Base-by-base conservation (phyloP, 2,888 invertebrate species). In the Timandra comae region DNA sequence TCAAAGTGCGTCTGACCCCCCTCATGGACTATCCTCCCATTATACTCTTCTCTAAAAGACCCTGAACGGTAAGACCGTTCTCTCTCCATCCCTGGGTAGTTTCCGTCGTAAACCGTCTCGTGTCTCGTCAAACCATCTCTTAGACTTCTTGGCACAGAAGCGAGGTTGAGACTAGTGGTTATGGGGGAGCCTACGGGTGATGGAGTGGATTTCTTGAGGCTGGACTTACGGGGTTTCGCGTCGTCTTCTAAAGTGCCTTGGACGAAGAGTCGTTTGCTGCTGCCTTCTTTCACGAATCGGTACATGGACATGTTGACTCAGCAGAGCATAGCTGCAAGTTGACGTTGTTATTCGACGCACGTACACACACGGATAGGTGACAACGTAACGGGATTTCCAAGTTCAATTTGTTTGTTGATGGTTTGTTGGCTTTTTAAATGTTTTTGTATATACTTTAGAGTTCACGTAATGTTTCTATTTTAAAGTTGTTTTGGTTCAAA, bases 241-340 rank as follows among this genome's bases (percentile, higher is more conserved):
- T 91, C 90, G 50, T 89, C 87, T 63, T 91, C 90, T 13, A 91
- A 81, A 12, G 90, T 90, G 25, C 90, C 93, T 73, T 93, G 92
- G 52, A 94, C 91, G 75, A 93, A 94, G 42, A 94, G 88, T 41
- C 93, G 89, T 64, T 88, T 89, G 57, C 87, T 87, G 55, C 75
- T 74, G 41, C 67, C 67, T 68, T 93, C 92, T 75, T 92, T 91
- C 46, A 93, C 91, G 78, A 94, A 94, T 69, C 92, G 90, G 73
- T 94, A 94, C 90, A 94, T 92, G 53, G 88, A 89, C 89, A 90
- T 90, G 54, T 49, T 72, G 49, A 59, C 53, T 57, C 52, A 69
- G 73, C 68, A 66, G 50, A 44, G 64, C 82, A 82, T 80, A 43
- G 53, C 75, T 77, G 65, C 35, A 65, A 75, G 54, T 47, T 52